Base-by-base conservation (phyloP, 2,113 vertebrate species). In the Saccopteryx leptura region DNA sequence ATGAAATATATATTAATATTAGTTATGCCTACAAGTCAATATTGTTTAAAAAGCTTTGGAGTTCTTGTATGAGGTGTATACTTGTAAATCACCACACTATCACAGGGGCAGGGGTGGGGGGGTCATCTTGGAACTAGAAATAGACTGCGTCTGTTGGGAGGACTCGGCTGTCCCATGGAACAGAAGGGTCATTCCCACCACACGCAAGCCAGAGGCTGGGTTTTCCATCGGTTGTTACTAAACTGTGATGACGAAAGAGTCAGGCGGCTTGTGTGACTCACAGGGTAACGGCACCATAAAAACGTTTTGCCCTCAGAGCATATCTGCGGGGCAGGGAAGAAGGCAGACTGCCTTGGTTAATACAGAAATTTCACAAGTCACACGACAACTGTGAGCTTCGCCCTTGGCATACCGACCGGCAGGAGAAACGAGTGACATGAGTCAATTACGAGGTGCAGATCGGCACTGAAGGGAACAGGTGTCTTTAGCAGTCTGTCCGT, bases 211-310 rank as follows among this genome's bases (percentile, higher is more conserved):
- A 88, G 93, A 4, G 11, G 86, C 92, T n/a, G 65, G 82, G 63
- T 86, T 72, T 78, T n/a, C 92, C 66, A 2, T 17, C 2, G 8
- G 48, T 84, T 21, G 0, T 33, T 28, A 68, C 85, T 50, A 56
- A 56, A 74, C 2, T 23, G 69, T 54, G 7, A 46, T 2, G 39
- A 96, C 91, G 21, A 58, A 48, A 10, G 39, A 10, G 66, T 74
- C 94, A 83, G 93, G 96, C 50, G 82, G 79, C 92, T 63, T 69
- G 61, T 24, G 97, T 50, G 81, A 74, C 86, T 94, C 85, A 80
- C 56, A 18, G 69, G 90, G 86, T 72, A 97, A 97, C 89, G 97
- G 95, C 88, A 94, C 87, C 97, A 87, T 2, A 75, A 72, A 96
- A 78, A 96, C 48, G 3, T 46, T 80, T 23, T 86, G 90, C 92